A percentile compares a stretch with the other conserved stretches of the same genome.
Evolutionary conservation across 2,888 invertebrate genomes (phyloP).

Genomic region (Eledona agricola): DNA sequence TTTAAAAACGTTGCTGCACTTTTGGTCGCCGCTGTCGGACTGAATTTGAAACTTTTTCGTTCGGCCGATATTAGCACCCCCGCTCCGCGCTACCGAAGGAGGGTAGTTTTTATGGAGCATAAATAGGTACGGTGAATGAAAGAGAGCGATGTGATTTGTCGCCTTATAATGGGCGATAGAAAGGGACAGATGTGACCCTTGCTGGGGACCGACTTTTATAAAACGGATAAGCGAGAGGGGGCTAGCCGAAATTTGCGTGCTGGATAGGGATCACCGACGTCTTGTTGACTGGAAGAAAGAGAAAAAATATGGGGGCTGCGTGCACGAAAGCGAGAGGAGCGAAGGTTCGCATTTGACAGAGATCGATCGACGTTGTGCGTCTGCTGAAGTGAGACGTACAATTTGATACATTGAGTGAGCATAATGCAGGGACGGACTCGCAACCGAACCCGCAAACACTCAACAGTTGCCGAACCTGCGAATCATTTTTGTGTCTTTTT

Average conservation of each 20-base stretch:
- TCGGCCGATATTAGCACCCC: conserved; percentile 53
- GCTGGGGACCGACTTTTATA: conserved; percentile 63
- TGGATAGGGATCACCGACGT: conserved; percentile 46
- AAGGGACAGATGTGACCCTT: conserved; percentile 43
- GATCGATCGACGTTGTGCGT: conserved; percentile 48
- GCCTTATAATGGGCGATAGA: conserved; percentile 44
- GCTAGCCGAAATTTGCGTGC: conserved; percentile 28
- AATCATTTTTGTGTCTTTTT: neutral
- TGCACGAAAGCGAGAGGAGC: conserved; percentile 57
- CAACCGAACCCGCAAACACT: conserved; percentile 42
- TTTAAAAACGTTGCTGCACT: conserved; percentile 30
- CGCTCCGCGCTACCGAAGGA: conserved; percentile 53
- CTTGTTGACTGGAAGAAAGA: conserved; percentile 57
- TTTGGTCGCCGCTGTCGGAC: conserved; percentile 33
- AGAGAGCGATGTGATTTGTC: conserved; percentile 55
- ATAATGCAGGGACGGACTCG: conserved; percentile 54
- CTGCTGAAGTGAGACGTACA: conserved; percentile 52
- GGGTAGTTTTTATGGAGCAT: conserved; percentile 62
- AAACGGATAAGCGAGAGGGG: conserved; percentile 42
- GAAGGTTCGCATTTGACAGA: conserved; percentile 54
- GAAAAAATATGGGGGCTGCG: conserved; percentile 56
- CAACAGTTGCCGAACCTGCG: neutral
- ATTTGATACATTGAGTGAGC: conserved; percentile 52
- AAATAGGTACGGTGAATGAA: conserved; percentile 59
- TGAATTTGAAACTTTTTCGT: conserved; percentile 58